Base-by-base conservation (phyloP, 2,113 vertebrate species). In the Xiphophorus hellerii region DNA sequence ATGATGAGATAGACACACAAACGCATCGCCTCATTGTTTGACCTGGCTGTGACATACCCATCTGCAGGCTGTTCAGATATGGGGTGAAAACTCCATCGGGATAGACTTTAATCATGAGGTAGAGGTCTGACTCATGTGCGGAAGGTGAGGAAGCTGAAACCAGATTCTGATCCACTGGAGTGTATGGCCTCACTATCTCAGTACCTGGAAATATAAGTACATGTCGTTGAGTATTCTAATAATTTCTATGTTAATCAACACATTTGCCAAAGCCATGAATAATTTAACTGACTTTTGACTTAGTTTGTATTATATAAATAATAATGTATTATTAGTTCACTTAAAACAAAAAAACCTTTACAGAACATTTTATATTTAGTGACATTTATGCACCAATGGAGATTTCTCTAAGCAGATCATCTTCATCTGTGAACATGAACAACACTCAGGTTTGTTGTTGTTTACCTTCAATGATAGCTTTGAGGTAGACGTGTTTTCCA, bases 71-170 rank as follows among this genome's bases (percentile, higher is more conserved):
- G 91, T 95, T 90, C 79, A 99, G 94, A 28, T 96, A 89, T 48
- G 94, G 94, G 30, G 96, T 97, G 72, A 98, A 91, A 4, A 95
- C 86, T 77, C 98, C 97, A 79, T 88, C 86, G 66, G 96, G 91
- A 87, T 99, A 99, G 70, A 99, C 91, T 93, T 99, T 99, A 87
- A 99, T 93, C 95, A 99, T 96, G 89, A 99, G 94, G 93, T 95
- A 96, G 84, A 99, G 85, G 78, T 92, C 90, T 14, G 91, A 69
- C 58, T 85, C 82, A 33, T 69, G 81, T 1, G n/a, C 84, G 12
- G 84, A 15, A 37, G 3, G 22, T 22, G 66, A 42, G 10, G 90
- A 78, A 82, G 92, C 87, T 65, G 93, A 81, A n/a, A 87, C 67
- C 77, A 98, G 93, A 74, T 62, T 94, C 79, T 89, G 84, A 64